A percentile compares a stretch with the other conserved stretches of the same genome.
phyloP scores from a whole-genome alignment of 2,113 vertebrate species.

The Lonchura striata region DNA sequence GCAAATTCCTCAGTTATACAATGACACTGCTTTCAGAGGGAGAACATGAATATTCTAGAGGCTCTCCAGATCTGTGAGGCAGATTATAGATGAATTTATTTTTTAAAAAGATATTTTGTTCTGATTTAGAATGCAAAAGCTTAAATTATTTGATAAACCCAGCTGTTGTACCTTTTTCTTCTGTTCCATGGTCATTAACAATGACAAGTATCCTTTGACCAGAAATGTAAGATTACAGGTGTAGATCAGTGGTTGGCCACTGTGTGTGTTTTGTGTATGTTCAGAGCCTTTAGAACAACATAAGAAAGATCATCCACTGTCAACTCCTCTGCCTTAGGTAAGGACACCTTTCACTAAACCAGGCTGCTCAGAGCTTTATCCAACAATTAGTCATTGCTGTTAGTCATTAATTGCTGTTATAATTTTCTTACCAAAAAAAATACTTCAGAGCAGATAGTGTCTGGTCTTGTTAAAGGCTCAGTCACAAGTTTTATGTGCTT shows the following conservation, averaged over 20 bases:
- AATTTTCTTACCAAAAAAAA: neutral
- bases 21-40: neutral
- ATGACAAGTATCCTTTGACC: neutral
- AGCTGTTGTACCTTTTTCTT: neutral
- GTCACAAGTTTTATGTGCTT: neutral
- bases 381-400: neutral
- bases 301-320: neutral
- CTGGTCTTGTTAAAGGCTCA: neutral
- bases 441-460: neutral
- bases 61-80: neutral
- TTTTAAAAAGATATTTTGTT: neutral
- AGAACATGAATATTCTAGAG: neutral
- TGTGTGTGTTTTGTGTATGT: neutral
- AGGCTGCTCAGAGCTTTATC: neutral
- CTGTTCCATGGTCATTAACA: neutral
- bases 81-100: neutral
- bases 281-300: neutral
- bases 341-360: neutral
- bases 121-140: neutral
- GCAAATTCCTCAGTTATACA: neutral
- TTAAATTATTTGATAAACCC: neutral
- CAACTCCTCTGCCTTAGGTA: neutral
- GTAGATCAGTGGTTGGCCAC: neutral
- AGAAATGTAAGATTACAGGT: neutral
- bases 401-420: neutral